Conservation (phyloP, 2,113 vertebrate genomes). For the Myrmophylax atrothorax region DNA sequence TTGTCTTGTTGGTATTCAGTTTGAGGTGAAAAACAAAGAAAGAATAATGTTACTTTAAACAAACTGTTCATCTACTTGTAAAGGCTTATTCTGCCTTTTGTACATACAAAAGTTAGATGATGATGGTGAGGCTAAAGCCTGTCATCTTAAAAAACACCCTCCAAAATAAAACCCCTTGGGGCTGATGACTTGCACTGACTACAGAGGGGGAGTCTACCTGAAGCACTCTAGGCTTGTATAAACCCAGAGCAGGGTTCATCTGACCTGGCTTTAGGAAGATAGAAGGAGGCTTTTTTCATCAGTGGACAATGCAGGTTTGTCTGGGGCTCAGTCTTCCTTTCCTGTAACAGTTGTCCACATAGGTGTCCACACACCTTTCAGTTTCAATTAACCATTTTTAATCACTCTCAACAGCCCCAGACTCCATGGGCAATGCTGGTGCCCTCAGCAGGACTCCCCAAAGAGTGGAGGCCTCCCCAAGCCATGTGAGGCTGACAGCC, state of each 20-base stretch:
- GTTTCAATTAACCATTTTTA: not conserved
- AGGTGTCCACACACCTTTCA: not conserved
- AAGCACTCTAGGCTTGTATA: not conserved
- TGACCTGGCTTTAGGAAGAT: not conserved
- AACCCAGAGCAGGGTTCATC: not conserved
- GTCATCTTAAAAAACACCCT: not conserved
- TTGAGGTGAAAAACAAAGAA: not conserved
- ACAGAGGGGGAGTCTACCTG: not conserved
- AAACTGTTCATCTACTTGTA: not conserved
- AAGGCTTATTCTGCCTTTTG: not conserved
- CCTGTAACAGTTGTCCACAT: not conserved
- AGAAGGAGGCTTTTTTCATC: not conserved
- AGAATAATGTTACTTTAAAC: not conserved
- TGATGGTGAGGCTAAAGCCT: not conserved
- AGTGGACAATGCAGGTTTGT: not conserved
- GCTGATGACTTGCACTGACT: not conserved
- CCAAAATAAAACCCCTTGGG: not conserved
- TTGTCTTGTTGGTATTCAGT: not conserved
- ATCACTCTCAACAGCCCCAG: not conserved
- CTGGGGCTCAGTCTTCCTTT: not conserved
- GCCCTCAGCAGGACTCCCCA: not conserved
- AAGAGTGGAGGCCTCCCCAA: not conserved
- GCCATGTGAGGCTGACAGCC: not conserved
- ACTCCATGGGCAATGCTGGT: not conserved
- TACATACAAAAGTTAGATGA: not conserved